Percentiles rank a stretch among this genome's conserved stretches.
phyloP scores from a whole-genome alignment of 2,888 invertebrate genomes.

The Drosophila recens region DNA sequence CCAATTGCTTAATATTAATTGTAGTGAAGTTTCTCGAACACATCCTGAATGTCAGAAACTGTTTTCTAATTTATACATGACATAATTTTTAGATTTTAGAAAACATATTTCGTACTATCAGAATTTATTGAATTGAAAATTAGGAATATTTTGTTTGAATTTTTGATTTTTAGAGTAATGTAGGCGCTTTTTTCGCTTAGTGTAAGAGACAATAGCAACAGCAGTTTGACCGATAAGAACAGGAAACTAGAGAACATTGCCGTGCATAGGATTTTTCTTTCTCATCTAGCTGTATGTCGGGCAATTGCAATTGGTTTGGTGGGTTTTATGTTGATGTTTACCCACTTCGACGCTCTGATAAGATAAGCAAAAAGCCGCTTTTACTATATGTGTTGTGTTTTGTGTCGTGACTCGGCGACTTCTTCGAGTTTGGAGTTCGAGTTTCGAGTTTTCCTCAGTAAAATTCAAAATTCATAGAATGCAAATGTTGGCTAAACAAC shows the following conservation, averaged over 20 bases:
- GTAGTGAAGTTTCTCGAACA: no score
- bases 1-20: no score
- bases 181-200: neutral
- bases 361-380: slow-evolving; percentile 66
- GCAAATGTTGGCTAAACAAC: slow-evolving; percentile 78
- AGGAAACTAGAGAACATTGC: slow-evolving; percentile 6
- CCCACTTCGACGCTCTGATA: slow-evolving; percentile 60
- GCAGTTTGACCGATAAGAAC: slow-evolving; percentile 63
- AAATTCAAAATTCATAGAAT: slow-evolving; percentile 78
- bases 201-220: neutral
- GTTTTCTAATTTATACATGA: no score
- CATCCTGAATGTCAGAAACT: no score
- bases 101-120: no score
- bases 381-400: neutral
- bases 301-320: neutral
- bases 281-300: slow-evolving; percentile 12
- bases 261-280: slow-evolving; percentile 32
- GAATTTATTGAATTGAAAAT: no score
- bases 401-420: slow-evolving; percentile 55
- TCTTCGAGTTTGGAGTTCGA: neutral
- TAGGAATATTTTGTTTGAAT: no score
- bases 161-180: neutral
- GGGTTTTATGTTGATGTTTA: slow-evolving; percentile 65
- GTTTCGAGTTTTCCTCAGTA: slow-evolving; percentile 48
- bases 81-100: no score